A percentile compares a stretch with the other conserved stretches of the same genome.
These are phyloP conservation scores for Gymnogyps californianus DNA, from an alignment of 2,113 vertebrate genomes.

Conservation along the genomic window DNA sequence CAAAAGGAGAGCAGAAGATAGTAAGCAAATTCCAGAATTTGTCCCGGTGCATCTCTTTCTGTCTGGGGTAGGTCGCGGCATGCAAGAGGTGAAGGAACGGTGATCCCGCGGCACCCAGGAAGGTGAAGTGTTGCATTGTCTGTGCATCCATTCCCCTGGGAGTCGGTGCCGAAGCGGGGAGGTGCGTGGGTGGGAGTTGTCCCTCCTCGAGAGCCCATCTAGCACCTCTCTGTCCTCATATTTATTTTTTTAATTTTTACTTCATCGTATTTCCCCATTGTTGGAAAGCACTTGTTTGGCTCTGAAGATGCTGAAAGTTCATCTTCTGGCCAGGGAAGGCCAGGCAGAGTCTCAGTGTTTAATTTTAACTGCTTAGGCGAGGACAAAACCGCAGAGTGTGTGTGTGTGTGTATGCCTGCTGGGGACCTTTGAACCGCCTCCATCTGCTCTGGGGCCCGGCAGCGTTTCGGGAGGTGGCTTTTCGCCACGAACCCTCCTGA, in stretches of 20 bases:
- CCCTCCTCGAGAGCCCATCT: not conserved
- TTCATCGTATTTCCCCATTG: accelerated
- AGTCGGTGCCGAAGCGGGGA: accelerated
- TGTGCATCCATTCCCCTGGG: not conserved
- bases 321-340: not conserved
- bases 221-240: not conserved
- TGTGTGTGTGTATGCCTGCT: not conserved
- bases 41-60: not conserved
- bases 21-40: not conserved
- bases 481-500: not conserved
- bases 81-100: not conserved
- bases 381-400: not conserved
- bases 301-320: not conserved
- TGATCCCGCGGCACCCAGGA: not conserved
- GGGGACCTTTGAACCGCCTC: constrained; percentile 30
- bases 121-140: not conserved
- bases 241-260: not conserved
- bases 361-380: not conserved
- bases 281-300: not conserved
- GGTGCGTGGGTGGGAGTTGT: not conserved
- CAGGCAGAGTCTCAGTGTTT: not conserved
- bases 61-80: accelerated
- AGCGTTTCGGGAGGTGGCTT: not conserved
- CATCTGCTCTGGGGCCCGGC: constrained; percentile 20
- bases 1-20: not conserved